Conservation (phyloP, 2,113 vertebrate species). For the Mungos mungo region DNA sequence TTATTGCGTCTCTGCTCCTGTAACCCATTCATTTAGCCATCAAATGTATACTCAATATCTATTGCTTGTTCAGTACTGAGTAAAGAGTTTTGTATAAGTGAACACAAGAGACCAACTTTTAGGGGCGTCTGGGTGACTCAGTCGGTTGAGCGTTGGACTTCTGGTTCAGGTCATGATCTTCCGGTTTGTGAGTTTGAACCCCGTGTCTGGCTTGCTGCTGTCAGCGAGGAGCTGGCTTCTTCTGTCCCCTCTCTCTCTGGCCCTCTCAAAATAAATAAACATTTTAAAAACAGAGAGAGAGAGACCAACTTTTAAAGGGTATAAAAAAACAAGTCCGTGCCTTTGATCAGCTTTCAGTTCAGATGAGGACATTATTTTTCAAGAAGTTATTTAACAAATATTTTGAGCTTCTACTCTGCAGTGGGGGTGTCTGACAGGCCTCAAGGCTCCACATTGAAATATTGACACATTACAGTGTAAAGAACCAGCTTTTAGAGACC, state of each 20-base stretch:
- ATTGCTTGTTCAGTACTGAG: background rate
- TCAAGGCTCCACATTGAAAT: background rate
- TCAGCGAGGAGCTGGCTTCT: too few species aligned
- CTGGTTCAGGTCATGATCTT: too few species aligned
- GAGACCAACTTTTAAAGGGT: conserved; percentile 24
- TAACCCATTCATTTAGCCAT: background rate
- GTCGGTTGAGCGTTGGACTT: too few species aligned
- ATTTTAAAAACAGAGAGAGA: background rate
- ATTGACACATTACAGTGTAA: background rate
- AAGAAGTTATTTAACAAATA: background rate
- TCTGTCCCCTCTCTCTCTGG: too few species aligned
- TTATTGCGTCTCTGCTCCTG: background rate
- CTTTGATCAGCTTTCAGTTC: background rate
- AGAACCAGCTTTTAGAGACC: background rate
- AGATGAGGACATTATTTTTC: background rate
- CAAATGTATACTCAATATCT: background rate
- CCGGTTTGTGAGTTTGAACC: too few species aligned
- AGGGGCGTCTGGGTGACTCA: background rate
- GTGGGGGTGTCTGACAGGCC: background rate
- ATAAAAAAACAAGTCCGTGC: background rate
- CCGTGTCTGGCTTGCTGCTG: too few species aligned
- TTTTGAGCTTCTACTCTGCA: background rate
- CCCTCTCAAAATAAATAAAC: too few species aligned
- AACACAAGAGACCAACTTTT: background rate
- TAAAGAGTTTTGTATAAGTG: background rate